Evolutionary conservation across 2,888 invertebrate species (phyloP).

Genomic region (Endomychus coccineus): DNA sequence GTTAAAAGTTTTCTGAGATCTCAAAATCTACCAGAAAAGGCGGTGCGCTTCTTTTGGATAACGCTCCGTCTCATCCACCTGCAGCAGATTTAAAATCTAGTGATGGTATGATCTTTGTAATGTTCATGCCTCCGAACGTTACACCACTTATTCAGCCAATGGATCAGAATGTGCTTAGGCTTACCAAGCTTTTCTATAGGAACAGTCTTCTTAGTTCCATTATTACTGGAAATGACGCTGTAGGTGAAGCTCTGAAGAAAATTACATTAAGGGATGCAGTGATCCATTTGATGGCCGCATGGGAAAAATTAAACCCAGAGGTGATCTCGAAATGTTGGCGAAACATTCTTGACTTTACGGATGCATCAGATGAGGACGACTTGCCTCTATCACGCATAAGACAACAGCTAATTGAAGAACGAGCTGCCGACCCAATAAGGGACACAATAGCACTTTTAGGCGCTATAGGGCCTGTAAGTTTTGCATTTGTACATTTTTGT

Average conservation of each 20-base stretch:
- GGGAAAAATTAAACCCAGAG: too few relatives aligned
- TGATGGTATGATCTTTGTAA: conserved; percentile 13
- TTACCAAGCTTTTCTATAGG: conserved; percentile 14
- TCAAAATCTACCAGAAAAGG: conserved; percentile 7
- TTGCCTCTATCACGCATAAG: too few relatives aligned
- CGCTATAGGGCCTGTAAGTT: too few relatives aligned
- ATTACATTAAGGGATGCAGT: conserved; percentile 1
- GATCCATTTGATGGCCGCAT: too few relatives aligned
- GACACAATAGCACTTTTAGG: too few relatives aligned
- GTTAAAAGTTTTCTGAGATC: conserved; percentile 7
- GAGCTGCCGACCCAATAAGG: too few relatives aligned
- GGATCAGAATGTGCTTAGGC: conserved; percentile 14
- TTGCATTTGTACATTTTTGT: too few relatives aligned
- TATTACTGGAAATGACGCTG: not conserved
- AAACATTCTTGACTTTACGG: too few relatives aligned
- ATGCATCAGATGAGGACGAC: too few relatives aligned
- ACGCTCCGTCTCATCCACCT: conserved; percentile 12
- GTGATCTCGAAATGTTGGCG: too few relatives aligned
- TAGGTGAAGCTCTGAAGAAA: conserved; percentile 1
- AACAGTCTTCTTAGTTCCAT: conserved; percentile 11
- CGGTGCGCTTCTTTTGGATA: conserved; percentile 13
- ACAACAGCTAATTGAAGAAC: too few relatives aligned
- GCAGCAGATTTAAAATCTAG: conserved; percentile 13
- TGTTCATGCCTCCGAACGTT: conserved; percentile 14
- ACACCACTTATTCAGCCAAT: conserved; percentile 16